Evolutionary conservation across 2,797 vertebrate genomes (phyloP).

Genomic region (Diplodus sargus): DNA sequence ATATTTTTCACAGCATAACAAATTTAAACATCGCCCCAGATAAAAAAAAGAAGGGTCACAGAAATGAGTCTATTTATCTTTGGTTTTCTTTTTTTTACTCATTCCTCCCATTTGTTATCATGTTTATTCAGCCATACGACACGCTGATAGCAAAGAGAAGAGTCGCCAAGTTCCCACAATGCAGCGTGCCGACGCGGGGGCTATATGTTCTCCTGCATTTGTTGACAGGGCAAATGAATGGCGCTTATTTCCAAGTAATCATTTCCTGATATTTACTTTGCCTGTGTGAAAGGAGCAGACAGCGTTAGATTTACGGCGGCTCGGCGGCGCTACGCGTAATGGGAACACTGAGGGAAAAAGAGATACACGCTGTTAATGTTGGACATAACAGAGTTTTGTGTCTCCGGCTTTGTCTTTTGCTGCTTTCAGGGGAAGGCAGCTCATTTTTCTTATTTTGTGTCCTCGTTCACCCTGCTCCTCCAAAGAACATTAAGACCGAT

Average conservation of each 20-base stretch:
- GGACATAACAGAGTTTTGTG: conserved; percentile 3
- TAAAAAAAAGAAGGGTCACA: neutral
- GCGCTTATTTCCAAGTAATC: conserved; percentile 64
- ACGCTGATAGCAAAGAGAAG: conserved; percentile 39
- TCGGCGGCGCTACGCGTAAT: conserved; percentile 6
- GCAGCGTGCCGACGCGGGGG: conserved; percentile 14
- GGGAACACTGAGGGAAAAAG: conserved; percentile 1
- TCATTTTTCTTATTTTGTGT: neutral
- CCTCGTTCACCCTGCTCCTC: neutral
- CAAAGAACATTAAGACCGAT: neutral
- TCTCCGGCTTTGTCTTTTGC: conserved; percentile 7
- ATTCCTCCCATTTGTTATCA: conserved; percentile 47
- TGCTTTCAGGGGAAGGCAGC: neutral
- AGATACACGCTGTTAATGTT: conserved; percentile 16
- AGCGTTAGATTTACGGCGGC: neutral
- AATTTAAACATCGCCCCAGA: neutral
- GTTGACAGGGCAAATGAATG: conserved; percentile 65
- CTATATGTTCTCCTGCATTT: conserved; percentile 58
- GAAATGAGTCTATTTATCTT: conserved; percentile 25
- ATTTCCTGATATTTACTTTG: conserved; percentile 62
- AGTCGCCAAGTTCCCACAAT: conserved; percentile 66
- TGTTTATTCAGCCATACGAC: conserved; percentile 67
- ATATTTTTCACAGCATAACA: neutral
- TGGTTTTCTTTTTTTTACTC: neutral
- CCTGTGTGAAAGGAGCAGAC: conserved; percentile 13